Conservation (phyloP, 2,797 vertebrate genomes). For the Apodemus agrarius region DNA sequence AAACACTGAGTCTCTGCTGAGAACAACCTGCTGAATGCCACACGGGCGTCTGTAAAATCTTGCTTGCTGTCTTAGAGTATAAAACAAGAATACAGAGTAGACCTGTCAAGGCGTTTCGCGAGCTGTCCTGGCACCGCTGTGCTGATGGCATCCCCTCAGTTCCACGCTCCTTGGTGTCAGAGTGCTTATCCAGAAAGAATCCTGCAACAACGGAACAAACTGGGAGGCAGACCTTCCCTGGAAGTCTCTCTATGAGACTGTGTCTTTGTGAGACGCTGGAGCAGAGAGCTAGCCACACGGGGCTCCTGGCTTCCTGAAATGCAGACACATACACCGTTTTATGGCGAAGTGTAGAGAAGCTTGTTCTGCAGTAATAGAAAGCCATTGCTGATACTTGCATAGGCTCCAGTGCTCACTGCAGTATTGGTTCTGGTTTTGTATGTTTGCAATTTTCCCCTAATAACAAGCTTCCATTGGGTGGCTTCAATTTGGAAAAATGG, state of each 20-base stretch:
- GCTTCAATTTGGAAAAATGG: neutral
- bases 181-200: neutral
- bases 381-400: neutral
- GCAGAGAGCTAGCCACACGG: neutral
- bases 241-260: neutral
- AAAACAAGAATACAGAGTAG: neutral
- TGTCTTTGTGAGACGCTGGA: neutral
- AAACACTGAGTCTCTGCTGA: neutral
- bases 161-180: neutral
- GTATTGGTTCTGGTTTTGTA: neutral
- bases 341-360: neutral
- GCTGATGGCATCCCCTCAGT: neutral
- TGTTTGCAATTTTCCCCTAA: neutral
- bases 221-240: neutral
- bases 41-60: neutral
- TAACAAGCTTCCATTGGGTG: neutral
- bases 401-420: neutral
- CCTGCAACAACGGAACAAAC: neutral
- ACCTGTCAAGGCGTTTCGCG: neutral
- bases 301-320: neutral
- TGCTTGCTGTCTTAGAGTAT: neutral
- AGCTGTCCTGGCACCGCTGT: neutral
- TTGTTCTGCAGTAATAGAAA: neutral
- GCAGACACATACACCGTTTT: neutral
- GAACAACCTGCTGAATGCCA: neutral